Conservation (phyloP, 2,888 invertebrate genomes). For the Thysanoteuthis rhombus region DNA sequence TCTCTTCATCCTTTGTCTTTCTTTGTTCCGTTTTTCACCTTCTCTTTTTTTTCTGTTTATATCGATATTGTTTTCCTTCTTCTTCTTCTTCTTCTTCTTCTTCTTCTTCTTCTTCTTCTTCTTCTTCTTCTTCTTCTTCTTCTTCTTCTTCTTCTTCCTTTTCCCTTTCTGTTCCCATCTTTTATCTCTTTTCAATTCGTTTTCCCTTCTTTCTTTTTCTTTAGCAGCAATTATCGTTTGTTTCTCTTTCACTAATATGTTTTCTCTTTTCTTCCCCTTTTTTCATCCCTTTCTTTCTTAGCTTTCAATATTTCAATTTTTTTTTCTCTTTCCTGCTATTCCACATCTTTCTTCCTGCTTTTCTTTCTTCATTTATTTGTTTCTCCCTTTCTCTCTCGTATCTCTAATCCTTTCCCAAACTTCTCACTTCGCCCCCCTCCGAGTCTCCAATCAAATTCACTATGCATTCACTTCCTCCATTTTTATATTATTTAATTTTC, state of each 20-base stretch:
- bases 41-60: background rate
- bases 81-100: background rate
- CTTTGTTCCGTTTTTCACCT: background rate
- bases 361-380: background rate
- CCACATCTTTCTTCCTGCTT: background rate
- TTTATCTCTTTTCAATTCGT: no score
- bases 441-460: background rate
- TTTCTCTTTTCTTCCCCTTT: background rate
- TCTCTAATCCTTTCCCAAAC: background rate
- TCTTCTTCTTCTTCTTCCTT: no score
- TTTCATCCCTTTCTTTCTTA: background rate
- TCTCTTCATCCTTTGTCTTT: background rate
- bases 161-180: no score
- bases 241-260: background rate
- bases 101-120: background rate
- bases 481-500: background rate
- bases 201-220: no score
- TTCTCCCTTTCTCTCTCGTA: background rate
- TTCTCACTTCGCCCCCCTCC: background rate
- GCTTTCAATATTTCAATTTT: background rate
- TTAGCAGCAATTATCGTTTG: no score
- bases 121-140: no score
- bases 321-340: background rate
- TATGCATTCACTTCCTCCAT: background rate
- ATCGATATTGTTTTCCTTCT: background rate